These are phyloP conservation scores for Hozukius guyotensis DNA, from an alignment of 2,797 vertebrate genomes.

Conservation along the genomic window DNA sequence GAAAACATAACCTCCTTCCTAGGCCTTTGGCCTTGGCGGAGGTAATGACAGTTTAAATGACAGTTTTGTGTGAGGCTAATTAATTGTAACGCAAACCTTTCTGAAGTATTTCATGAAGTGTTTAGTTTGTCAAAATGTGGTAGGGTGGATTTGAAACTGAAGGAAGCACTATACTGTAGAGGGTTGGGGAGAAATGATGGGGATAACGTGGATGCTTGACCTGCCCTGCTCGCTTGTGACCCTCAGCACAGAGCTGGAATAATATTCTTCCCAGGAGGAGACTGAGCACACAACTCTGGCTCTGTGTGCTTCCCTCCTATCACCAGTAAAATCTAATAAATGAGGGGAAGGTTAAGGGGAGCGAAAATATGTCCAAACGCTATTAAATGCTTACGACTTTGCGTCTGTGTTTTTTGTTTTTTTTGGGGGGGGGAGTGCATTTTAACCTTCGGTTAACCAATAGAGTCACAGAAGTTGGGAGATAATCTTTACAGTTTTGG, in stretches of 20 bases:
- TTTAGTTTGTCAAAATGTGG: conserved; percentile 42
- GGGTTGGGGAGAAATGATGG: conserved; percentile 45
- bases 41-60: too few species aligned
- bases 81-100: not conserved
- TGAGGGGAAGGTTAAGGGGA: conserved; percentile 28
- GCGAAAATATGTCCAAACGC: conserved; percentile 46
- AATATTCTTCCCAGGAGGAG: conserved; percentile 71
- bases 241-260: conserved; percentile 66
- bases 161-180: conserved; percentile 23
- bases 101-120: conserved; percentile 4
- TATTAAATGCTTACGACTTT: conserved; percentile 41
- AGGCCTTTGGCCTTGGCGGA: too few species aligned
- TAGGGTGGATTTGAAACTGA: conserved; percentile 53
- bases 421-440: too few species aligned
- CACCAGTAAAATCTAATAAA: conserved; percentile 51
- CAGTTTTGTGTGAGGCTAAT: not conserved
- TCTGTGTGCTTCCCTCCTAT: conserved; percentile 41
- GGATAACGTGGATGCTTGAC: conserved; percentile 69
- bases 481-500: conserved; percentile 2
- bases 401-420: not conserved
- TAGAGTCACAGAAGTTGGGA: not conserved
- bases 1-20: too few species aligned
- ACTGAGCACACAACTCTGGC: conserved; percentile 56
- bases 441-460: conserved; percentile 12
- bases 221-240: conserved; percentile 64